Base-by-base conservation (phyloP, 1,140 invertebrate species). In the Sinella curviseta region DNA sequence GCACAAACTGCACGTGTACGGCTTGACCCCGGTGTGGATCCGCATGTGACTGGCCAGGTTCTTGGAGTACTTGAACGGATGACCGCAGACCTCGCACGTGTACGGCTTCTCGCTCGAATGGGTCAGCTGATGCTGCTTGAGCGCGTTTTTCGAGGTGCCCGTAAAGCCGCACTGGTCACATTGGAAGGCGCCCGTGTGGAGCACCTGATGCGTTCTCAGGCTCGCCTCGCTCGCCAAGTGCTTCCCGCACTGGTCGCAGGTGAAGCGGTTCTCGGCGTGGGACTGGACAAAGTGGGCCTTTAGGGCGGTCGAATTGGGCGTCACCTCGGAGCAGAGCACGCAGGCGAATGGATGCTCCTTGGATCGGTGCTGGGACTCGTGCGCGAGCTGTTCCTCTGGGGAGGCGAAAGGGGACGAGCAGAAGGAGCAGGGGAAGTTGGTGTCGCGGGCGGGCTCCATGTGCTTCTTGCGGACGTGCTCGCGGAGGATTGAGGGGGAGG, bases 21-120 rank as follows among this genome's bases (percentile, higher is more conserved):
- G 88, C 70, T 87, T 86, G 28, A 89, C 87, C 48, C 93, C 93
- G 76, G 92, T 92, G 84, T 95, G 93, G 2, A 94, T 86, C 77
- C 93, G 88, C 80, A 92, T 90, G 87, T 94, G 93, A 12, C 94
- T 87, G 3, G 92, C 94, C 91, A 94, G 93, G 85, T 94, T 94
- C 57, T 91, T 89, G 34, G 90, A 88, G 0, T 93, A 88, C 0
- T 90, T 91, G 84, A 95, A 96, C 1, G 89, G 88, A 78, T 92
- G 92, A 0, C 90, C 89, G 84, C 95, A 96, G 0, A 93, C 88
- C 31, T 90, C 90, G 85, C 95, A 97, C 76, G 89, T 88, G 84
- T 92, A 94, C 0, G 93, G 93, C 76, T 91, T 90, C 78, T 92
- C 92, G 0, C 92, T 89, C 0, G 90, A 91, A 81, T 94, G 93